A percentile compares a stretch with the other conserved stretches of the same genome.
phyloP scores from a whole-genome alignment of 2,113 vertebrate genomes.

The Paramisgurnus dabryanus region DNA sequence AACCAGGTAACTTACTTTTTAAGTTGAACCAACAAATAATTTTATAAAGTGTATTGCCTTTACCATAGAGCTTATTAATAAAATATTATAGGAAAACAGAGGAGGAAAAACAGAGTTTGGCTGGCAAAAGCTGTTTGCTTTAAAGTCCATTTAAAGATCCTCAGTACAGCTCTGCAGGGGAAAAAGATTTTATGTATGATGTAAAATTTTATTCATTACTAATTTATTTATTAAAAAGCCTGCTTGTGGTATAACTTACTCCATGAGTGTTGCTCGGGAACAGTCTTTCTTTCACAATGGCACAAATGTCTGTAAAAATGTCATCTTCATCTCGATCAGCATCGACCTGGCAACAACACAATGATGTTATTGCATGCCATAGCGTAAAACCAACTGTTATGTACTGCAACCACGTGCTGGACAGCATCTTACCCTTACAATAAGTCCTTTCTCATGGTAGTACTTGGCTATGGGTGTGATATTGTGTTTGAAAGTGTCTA shows the following conservation, averaged over 20 bases:
- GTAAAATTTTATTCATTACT: neutral
- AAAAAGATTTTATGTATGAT: neutral
- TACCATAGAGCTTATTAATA: neutral
- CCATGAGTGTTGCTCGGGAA: slow-evolving; percentile 46
- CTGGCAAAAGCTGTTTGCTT: neutral
- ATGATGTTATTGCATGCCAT: neutral
- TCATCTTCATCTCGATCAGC: slow-evolving; percentile 69
- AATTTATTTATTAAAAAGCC: neutral
- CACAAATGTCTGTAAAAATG: slow-evolving; percentile 67
- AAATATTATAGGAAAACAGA: neutral
- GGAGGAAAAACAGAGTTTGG: neutral
- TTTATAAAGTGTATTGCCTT: neutral
- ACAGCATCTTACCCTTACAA: slow-evolving; percentile 59
- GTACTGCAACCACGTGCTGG: neutral
- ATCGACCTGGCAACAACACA: slow-evolving; percentile 61
- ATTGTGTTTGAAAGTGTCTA: slow-evolving; percentile 73
- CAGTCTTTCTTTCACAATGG: slow-evolving; percentile 62
- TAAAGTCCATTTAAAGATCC: slow-evolving; percentile 7
- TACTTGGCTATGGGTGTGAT: slow-evolving; percentile 71
- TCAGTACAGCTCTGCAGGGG: slow-evolving; percentile 39
- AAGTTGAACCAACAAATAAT: no score
- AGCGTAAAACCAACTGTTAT: neutral
- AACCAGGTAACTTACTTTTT: no score
- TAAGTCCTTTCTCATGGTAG: slow-evolving; percentile 70
- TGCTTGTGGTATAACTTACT: slow-evolving; percentile 43